Evolutionary conservation across 1,140 invertebrate species (phyloP).

Genomic region (Heliconius nattereri): DNA sequence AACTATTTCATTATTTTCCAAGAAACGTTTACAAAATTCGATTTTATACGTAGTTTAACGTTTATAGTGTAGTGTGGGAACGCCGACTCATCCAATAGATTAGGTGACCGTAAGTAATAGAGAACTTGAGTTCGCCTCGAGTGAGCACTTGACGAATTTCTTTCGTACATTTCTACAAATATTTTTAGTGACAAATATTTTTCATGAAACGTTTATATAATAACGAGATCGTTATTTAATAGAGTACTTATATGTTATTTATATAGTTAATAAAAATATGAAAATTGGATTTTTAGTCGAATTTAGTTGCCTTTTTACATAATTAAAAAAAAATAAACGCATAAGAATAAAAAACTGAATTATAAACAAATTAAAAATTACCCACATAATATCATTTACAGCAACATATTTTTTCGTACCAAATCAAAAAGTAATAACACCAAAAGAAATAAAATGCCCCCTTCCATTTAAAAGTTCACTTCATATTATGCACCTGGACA

Average conservation of each 20-base stretch:
- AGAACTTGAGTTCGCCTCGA: conserved; percentile 40
- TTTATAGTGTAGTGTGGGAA: not conserved
- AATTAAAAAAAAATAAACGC: too few relatives aligned
- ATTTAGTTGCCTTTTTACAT: not conserved
- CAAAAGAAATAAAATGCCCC: not conserved
- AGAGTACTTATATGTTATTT: not conserved
- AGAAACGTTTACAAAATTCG: not conserved
- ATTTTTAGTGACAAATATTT: conserved; percentile 31
- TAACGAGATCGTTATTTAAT: conserved; percentile 13
- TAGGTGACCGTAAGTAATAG: conserved; percentile 56
- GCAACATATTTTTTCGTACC: not conserved
- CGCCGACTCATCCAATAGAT: conserved; percentile 13
- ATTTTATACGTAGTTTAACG: conserved; percentile 2
- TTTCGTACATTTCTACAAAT: conserved; percentile 25
- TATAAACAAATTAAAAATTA: too few relatives aligned
- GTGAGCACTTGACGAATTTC: conserved; percentile 28
- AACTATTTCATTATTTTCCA: too few relatives aligned
- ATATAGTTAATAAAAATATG: not conserved
- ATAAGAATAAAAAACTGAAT: too few relatives aligned
- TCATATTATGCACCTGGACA: conserved; percentile 73
- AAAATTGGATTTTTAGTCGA: not conserved
- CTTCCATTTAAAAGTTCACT: conserved; percentile 46
- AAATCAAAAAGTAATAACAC: conserved; percentile 8
- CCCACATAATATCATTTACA: not conserved
- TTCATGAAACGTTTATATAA: conserved; percentile 21